phyloP scores from a whole-genome alignment of 37 sponge, comb jelly and placozoan genomes.

The Oscarella lobularis region DNA sequence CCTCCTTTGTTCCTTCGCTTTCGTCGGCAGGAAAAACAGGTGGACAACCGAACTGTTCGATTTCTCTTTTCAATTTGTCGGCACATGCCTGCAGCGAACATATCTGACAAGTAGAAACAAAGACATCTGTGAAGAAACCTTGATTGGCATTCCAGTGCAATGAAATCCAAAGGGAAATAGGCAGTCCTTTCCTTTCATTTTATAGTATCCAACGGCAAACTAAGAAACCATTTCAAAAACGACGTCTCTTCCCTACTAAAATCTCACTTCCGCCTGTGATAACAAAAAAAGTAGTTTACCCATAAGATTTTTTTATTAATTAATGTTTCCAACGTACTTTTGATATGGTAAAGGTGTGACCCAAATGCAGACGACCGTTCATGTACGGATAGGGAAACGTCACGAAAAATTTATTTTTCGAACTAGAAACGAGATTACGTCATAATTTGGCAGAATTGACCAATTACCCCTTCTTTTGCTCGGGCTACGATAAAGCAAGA shows the following conservation, averaged over 20 bases:
- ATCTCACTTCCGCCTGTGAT: no score
- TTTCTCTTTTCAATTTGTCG: constrained; percentile 85
- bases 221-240: no score
- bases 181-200: constrained; percentile 88
- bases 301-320: no score
- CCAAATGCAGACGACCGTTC: constrained; percentile 95
- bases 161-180: constrained; percentile 99
- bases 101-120: background rate
- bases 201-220: constrained; percentile 93
- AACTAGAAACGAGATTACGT: background rate
- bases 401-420: constrained; percentile 69
- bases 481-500: background rate
- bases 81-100: constrained; percentile 65
- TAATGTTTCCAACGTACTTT: no score
- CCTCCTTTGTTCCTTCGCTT: constrained; percentile 8
- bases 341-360: constrained; percentile 90
- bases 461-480: background rate
- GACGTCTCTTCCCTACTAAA: no score
- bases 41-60: constrained; percentile 82
- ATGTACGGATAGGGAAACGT: constrained; percentile 99
- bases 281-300: no score
- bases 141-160: constrained; percentile 99
- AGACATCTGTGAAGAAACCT: constrained; percentile 24
- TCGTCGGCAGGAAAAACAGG: constrained; percentile 53
- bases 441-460: background rate